Base-by-base conservation (phyloP, 35 echinoderm and acorn worm species). In the Strongylocentrotus purpuratus region DNA sequence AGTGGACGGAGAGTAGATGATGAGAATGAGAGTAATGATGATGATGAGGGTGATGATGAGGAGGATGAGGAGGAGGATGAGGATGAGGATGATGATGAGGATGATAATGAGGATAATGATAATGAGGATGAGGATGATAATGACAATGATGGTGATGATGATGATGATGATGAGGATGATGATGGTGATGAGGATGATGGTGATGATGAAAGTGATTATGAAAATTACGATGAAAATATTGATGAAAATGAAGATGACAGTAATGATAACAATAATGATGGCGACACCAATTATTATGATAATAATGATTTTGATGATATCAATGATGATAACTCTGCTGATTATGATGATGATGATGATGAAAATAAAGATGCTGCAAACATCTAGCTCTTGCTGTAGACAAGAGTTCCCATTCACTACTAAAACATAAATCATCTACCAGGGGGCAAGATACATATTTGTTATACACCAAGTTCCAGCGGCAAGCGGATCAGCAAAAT, bases 201-300 rank as follows among this genome's bases (percentile, higher is more conserved):
- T 41, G 87, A 88, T 88, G 32, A 46, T 88, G 87, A 18, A 33
- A 31, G 31, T 88, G 87, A 46, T 31, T 18, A 88, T 88, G 86
- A 88, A 32, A 32, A 46, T 88, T 12, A 32, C 10, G 31, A 41
- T 33, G 31, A 88, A 25, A 0, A 46, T 4, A 92, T 7, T 48
- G 22, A 31, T 92, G 28, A 92, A 48, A 7, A 50, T 92, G 28
- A 7, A 17, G 28, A 31, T n/a, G 11, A 93, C n/a, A 52, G 11
- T 55, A 58, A 93, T 58, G n/a, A 32, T 91, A 58, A 11, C 25
- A 48, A 91, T 91, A 4, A 91, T 91, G 89, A 33, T 93, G 31
- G 2, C 20, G 8, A 78, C 65, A 78, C 15, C 11, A 12, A 55
- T 55, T 2, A 55, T 55, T 14, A 14, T 55, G 50, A 55, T 55